phyloP scores from a whole-genome alignment of 2,888 invertebrate genomes.

The Elmis aenea region DNA sequence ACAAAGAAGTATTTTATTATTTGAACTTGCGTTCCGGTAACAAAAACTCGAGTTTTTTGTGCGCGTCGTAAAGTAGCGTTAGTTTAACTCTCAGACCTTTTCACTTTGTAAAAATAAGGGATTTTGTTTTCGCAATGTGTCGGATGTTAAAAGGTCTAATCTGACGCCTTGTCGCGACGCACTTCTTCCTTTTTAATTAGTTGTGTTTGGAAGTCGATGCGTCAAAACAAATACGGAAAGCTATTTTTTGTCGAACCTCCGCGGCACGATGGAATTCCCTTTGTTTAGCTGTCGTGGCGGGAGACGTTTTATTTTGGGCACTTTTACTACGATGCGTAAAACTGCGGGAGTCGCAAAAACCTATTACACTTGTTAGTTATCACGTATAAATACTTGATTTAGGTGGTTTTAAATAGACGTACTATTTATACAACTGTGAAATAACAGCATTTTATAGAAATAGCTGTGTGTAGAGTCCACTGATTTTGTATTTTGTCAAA shows the following conservation, averaged over 20 bases:
- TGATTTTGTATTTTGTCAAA: too few relatives aligned
- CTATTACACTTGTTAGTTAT: too few relatives aligned
- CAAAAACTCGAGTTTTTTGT: too few relatives aligned
- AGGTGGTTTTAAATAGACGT: too few relatives aligned
- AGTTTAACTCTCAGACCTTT: constrained; percentile 36
- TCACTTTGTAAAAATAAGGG: constrained; percentile 37
- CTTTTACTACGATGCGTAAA: constrained; percentile 24
- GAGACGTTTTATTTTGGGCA: constrained; percentile 36
- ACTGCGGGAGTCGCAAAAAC: constrained; percentile 10
- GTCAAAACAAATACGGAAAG: constrained; percentile 39
- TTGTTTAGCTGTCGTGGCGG: constrained; percentile 36
- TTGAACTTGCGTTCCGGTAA: too few relatives aligned
- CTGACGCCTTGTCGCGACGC: constrained; percentile 18
- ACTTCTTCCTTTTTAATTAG: constrained; percentile 29
- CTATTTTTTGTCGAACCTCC: constrained; percentile 38
- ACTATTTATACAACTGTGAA: too few relatives aligned
- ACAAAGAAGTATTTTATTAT: constrained; percentile 16
- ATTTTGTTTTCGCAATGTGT: constrained; percentile 37
- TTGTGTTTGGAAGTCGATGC: constrained; percentile 31
- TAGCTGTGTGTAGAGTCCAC: too few relatives aligned
- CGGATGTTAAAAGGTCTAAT: constrained; percentile 31
- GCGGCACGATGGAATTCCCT: constrained; percentile 36
- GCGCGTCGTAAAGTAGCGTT: constrained; percentile 15
- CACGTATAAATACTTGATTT: too few relatives aligned
- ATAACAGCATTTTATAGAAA: too few relatives aligned